Base-by-base conservation (phyloP, 2,888 invertebrate species). In the Ametastegia equiseti region DNA sequence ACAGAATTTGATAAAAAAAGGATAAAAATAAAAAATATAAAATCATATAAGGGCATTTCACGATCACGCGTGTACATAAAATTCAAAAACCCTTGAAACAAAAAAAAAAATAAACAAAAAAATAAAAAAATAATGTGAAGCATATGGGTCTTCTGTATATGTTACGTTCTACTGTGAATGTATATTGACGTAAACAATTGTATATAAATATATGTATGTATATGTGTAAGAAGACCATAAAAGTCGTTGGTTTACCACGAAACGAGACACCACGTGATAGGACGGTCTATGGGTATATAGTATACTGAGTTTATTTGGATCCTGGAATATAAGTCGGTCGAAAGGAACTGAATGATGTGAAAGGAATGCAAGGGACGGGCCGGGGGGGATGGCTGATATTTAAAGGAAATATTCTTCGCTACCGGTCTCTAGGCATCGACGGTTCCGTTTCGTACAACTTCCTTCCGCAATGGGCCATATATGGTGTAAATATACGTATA, bases 391-490 rank as follows among this genome's bases (percentile, higher is more conserved):
- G n/a, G 42, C 42, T 6, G 42, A 9, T 42, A 19, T 54, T 54
- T 54, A 11, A 54, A 54, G 54, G 54, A 54, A 54, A 54, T 54
- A 9, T 54, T 9, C 42, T 42, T 11, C 11, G 11, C 42, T 42
- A n/a, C n/a, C n/a, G n/a, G n/a, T n/a, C n/a, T n/a, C n/a, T n/a
- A n/a, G n/a, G n/a, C n/a, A n/a, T n/a, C n/a, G n/a, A n/a, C 42
- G 42, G 42, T 42, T 42, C 11, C 11, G 9, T 3, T 27, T 19
- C n/a, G 42, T 15, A 80, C 42, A 73, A 73, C 82, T 84, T 83
- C 81, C 81, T 84, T 83, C 83, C 80, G 83, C 83, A 83, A 85
- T 82, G 82, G 83, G 82, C 23, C 47, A 81, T 79, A 82, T 71
- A 81, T 81, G 54, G 69, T n/a, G 42, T 42, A 69, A 2, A 42